Conservation (phyloP, 2,113 vertebrate genomes). For the Rhodinocichla rosea region DNA sequence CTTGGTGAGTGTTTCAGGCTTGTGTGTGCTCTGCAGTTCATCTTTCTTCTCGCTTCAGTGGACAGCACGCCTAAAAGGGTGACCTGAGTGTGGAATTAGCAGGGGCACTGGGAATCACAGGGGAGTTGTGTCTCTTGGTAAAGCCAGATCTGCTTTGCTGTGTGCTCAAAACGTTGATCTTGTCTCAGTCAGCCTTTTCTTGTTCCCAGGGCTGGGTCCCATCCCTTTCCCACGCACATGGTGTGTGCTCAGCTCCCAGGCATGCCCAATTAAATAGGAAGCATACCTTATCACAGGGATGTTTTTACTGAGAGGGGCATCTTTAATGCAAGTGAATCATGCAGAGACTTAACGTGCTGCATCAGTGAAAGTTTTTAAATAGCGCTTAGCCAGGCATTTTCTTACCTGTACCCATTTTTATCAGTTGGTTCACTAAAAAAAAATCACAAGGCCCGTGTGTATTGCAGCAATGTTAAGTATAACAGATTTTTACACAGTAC, state of each 20-base stretch:
- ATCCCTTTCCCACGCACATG: not conserved
- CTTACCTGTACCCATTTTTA: constrained; percentile 3
- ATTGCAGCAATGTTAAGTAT: not conserved
- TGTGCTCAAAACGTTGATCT: not conserved
- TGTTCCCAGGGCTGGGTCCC: not conserved
- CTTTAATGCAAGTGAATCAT: not conserved
- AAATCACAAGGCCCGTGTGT: not conserved
- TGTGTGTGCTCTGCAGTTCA: not conserved
- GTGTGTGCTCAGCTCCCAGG: not conserved
- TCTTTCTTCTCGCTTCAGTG: not conserved
- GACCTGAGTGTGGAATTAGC: not conserved
- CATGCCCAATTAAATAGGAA: not conserved
- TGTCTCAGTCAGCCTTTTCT: constrained; percentile 22
- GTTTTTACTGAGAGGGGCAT: not conserved
- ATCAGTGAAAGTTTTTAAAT: not conserved
- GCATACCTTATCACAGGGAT: not conserved
- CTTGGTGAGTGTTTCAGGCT: not conserved
- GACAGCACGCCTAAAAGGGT: not conserved
- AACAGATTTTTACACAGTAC: not conserved
- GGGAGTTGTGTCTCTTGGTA: not conserved
- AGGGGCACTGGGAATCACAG: not conserved
- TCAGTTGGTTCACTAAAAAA: not conserved
- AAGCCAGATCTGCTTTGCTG: not conserved
- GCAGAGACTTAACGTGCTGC: not conserved
- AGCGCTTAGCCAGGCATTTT: not conserved